These are phyloP conservation scores for Microdon myrmicae DNA, from an alignment of 2,888 invertebrate genomes.

Conservation along the genomic window DNA sequence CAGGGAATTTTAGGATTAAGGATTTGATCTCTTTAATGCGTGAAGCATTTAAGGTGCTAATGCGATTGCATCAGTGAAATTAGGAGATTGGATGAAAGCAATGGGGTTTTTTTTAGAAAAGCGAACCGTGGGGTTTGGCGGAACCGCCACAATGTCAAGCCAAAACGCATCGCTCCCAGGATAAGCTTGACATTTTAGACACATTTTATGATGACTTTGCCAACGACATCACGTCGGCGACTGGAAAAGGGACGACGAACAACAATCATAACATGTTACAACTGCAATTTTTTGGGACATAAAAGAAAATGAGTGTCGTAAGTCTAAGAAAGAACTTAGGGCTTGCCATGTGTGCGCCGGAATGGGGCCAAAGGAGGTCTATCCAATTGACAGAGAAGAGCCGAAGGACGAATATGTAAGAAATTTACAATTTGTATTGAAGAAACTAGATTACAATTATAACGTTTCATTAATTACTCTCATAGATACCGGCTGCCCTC, in stretches of 20 bases:
- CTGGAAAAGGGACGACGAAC: not conserved
- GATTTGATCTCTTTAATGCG: no score
- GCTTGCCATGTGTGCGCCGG: constrained; percentile 2
- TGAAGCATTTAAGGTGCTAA: no score
- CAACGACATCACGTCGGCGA: constrained; percentile 4
- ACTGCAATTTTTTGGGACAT: constrained; percentile 14
- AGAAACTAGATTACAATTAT: constrained; percentile 5
- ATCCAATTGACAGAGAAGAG: constrained; percentile 1
- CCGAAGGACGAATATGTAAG: constrained; percentile 18
- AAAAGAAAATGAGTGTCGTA: not conserved
- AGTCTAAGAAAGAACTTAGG: not conserved
- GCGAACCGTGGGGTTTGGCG: no score
- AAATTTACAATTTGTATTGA: constrained; percentile 8
- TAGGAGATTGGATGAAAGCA: no score
- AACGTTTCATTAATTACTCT: constrained; percentile 7
- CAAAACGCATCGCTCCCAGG: not conserved
- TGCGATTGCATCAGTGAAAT: no score
- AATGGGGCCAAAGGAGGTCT: not conserved
- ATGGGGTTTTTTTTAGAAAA: no score
- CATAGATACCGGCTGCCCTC: constrained; percentile 15
- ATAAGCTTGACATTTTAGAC: not conserved
- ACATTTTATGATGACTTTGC: not conserved
- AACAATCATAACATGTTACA: constrained; percentile 2
- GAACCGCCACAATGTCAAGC: no score
- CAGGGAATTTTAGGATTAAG: no score